phyloP scores from a whole-genome alignment of 1,140 invertebrate species.

The Polyergus mexicanus region DNA sequence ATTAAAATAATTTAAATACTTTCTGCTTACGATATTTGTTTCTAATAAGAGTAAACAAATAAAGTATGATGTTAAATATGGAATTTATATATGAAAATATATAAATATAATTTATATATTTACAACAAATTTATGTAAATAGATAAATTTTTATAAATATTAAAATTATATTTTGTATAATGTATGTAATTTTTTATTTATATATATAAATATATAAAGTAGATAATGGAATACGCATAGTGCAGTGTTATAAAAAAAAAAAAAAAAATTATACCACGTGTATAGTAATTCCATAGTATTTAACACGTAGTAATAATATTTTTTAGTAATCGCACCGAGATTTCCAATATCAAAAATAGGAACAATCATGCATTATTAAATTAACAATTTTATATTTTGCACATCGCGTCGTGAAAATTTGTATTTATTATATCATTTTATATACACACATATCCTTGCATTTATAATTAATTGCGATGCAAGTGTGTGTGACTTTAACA shows the following conservation, averaged over 20 bases:
- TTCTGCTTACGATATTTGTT: background rate
- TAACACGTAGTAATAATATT: background rate
- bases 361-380: background rate
- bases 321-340: background rate
- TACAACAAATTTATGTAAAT: background rate
- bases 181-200: background rate
- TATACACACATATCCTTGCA: no score
- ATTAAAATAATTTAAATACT: background rate
- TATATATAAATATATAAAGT: background rate
- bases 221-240: background rate
- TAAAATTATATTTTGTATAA: background rate
- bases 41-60: no score
- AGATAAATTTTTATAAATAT: background rate
- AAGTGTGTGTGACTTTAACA: background rate
- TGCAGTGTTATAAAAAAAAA: background rate
- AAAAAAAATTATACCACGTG: background rate
- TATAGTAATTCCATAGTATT: background rate
- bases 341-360: background rate
- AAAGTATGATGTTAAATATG: background rate
- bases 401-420: no score
- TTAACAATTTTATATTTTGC: background rate
- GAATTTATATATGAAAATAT: background rate
- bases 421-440: no score
- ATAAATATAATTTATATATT: background rate
- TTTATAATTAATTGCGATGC: no score